Percentiles rank a stretch among this genome's conserved stretches.
Evolutionary conservation across 2,888 invertebrate genomes (phyloP).

Genomic region (Criorhina ranunculi): DNA sequence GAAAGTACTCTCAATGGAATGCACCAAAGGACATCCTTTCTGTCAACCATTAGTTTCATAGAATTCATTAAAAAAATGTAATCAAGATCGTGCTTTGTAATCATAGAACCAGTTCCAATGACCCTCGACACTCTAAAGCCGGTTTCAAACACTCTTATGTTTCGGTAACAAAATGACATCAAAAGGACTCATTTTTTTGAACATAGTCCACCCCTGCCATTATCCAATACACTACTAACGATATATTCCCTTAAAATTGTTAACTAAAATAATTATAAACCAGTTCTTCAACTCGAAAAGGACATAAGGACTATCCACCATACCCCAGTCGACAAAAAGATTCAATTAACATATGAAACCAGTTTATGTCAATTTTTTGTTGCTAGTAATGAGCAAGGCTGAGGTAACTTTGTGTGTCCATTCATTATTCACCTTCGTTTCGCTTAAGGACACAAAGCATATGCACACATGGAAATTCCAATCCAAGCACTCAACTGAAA

Average conservation of each 20-base stretch:
- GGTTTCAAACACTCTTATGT: conserved; percentile 16
- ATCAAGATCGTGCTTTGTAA: conserved; percentile 27
- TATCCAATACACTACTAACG: conserved; percentile 1
- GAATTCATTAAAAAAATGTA: conserved; percentile 40
- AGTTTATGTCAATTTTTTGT: conserved; percentile 27
- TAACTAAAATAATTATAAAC: conserved; percentile 50
- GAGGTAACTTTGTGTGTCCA: conserved; percentile 10
- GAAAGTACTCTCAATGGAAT: not conserved
- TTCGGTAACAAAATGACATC: conserved; percentile 1
- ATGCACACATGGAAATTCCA: conserved; percentile 32
- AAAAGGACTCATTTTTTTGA: conserved; percentile 11
- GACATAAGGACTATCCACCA: conserved; percentile 8
- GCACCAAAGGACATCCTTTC: not conserved
- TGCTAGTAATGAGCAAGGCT: conserved; percentile 52
- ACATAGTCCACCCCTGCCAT: conserved; percentile 17
- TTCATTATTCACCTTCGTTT: conserved; percentile 34
- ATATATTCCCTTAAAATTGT: conserved; percentile 7
- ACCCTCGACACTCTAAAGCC: conserved; percentile 27
- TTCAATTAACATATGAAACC: conserved; percentile 71
- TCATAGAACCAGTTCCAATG: conserved; percentile 25
- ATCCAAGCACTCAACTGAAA: conserved; percentile 62
- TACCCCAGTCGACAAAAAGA: conserved; percentile 34
- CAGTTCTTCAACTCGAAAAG: conserved; percentile 40
- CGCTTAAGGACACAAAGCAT: conserved; percentile 36
- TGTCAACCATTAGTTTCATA: conserved; percentile 19